Percentiles rank a stretch among this genome's conserved stretches.
Evolutionary conservation across 2,797 vertebrate genomes (phyloP).

Genomic region (Lacerta viridis): DNA sequence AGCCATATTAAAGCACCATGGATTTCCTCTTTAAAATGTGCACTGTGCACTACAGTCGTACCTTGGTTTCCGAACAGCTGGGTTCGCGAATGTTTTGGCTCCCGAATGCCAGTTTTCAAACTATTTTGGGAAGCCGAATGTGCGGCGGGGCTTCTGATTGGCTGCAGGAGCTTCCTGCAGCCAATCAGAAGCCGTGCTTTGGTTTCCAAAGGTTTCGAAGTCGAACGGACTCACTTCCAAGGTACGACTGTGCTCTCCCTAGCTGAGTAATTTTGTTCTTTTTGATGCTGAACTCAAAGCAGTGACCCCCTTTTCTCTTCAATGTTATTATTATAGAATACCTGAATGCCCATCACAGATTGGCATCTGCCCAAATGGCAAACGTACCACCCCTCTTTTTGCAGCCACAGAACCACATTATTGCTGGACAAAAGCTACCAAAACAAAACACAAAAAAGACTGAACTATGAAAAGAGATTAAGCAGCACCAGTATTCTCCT

Average conservation of each 20-base stretch:
- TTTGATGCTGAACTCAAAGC: not conserved
- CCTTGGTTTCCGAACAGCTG: no score
- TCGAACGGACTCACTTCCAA: no score
- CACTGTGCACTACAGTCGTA: not conserved
- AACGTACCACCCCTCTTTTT: not conserved
- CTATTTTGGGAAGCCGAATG: no score
- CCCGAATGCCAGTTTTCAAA: no score
- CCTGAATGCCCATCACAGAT: not conserved
- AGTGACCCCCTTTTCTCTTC: not conserved
- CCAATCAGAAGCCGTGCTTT: no score
- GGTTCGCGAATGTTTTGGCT: no score
- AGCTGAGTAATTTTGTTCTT: not conserved
- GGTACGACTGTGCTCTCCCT: not conserved
- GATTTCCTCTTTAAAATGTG: not conserved
- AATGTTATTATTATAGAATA: not conserved
- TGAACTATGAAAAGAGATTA: conserved; percentile 40
- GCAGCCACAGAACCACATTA: not conserved
- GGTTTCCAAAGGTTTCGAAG: no score
- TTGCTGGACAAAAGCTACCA: not conserved
- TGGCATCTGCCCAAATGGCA: not conserved
- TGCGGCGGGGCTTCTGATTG: no score
- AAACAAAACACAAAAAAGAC: not conserved
- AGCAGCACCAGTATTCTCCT: conserved; percentile 5
- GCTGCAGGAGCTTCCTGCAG: no score
- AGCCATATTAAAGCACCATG: not conserved